Percentiles rank a stretch among this genome's conserved stretches.
Conservation (phyloP, 2,113 vertebrate species). For the Dolichotis patagonum region DNA sequence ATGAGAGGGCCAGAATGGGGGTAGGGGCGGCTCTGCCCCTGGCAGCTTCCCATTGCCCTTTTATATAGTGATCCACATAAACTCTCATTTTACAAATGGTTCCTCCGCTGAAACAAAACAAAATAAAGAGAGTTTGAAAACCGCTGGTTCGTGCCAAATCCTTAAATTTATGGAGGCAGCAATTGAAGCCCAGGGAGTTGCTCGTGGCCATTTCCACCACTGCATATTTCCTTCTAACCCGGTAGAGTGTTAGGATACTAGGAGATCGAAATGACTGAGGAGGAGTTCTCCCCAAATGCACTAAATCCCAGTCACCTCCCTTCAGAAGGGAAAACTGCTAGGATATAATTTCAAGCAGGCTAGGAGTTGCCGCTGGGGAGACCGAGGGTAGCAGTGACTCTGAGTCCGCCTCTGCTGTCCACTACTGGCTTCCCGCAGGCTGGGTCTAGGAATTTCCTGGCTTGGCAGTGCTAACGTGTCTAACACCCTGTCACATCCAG, state of each 20-base stretch:
- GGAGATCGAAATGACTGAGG: neutral
- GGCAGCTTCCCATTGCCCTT: neutral
- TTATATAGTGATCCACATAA: slow-evolving; percentile 27
- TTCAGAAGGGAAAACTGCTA: neutral
- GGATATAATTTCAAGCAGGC: neutral
- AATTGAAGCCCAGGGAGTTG: neutral
- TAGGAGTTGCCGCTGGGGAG: neutral
- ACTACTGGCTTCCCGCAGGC: too few relatives aligned
- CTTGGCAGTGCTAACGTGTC: neutral
- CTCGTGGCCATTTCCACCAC: neutral
- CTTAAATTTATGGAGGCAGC: slow-evolving; percentile 35
- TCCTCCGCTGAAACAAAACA: slow-evolving; percentile 60
- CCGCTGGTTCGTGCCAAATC: slow-evolving; percentile 30
- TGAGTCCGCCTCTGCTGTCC: neutral
- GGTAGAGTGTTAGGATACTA: neutral
- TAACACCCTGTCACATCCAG: neutral
- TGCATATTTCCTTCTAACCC: neutral
- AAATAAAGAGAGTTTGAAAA: slow-evolving; percentile 46
- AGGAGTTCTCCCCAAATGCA: neutral
- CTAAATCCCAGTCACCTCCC: neutral
- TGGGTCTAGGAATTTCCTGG: neutral
- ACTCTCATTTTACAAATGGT: slow-evolving; percentile 42
- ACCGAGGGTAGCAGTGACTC: neutral
- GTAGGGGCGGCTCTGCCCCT: neutral
- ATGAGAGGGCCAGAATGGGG: rapidly evolving